Conservation (phyloP, 2,888 invertebrate genomes). For the Trisateles emortualis region DNA sequence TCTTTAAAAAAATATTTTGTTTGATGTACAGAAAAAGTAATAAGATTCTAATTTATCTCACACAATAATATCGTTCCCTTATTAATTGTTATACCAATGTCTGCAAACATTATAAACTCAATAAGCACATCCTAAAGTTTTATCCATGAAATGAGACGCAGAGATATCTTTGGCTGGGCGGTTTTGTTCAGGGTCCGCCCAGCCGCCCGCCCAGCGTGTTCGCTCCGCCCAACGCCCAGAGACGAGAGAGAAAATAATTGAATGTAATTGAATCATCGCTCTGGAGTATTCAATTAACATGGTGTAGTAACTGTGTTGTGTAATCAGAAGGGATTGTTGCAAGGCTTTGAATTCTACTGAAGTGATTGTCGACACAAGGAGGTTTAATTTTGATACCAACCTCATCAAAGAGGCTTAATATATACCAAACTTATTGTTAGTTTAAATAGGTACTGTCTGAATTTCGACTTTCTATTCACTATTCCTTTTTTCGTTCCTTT, state of each 20-base stretch:
- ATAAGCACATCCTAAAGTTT: conserved; percentile 27
- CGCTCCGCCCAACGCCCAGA: conserved; percentile 73
- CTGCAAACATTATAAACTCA: too few relatives aligned
- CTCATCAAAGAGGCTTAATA: too few relatives aligned
- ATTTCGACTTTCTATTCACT: too few relatives aligned
- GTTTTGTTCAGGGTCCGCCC: conserved; percentile 66
- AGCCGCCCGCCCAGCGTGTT: conserved; percentile 67
- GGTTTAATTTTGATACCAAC: too few relatives aligned
- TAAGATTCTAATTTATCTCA: too few relatives aligned
- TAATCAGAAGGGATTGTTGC: conserved; percentile 74
- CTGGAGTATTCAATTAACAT: conserved; percentile 75
- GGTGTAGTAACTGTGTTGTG: conserved; percentile 48
- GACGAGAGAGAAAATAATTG: conserved; percentile 69
- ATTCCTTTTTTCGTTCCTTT: too few relatives aligned
- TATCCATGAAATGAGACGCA: conserved; percentile 45
- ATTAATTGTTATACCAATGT: too few relatives aligned
- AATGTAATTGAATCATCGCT: conserved; percentile 78
- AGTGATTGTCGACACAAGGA: neutral
- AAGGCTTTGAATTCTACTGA: conserved; percentile 3
- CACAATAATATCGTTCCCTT: too few relatives aligned
- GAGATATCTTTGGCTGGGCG: conserved; percentile 68
- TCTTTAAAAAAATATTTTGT: too few relatives aligned
- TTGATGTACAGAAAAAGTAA: too few relatives aligned
- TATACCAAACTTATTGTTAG: too few relatives aligned
- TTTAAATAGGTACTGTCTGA: too few relatives aligned